phyloP scores from a whole-genome alignment of 2,113 vertebrate species.

The Petromus typicus region DNA sequence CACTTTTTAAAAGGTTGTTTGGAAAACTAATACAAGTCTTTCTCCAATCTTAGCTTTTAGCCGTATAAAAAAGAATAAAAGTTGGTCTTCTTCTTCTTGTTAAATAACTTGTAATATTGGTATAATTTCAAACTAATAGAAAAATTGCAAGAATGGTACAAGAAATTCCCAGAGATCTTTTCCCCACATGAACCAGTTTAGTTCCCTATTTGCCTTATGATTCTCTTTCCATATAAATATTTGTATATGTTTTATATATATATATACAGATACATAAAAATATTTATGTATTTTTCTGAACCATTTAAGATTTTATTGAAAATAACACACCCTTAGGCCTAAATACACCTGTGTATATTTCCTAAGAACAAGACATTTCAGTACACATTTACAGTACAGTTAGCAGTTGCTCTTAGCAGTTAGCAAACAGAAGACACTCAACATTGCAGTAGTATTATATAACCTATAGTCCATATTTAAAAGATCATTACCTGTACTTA shows the following conservation, averaged over 20 bases:
- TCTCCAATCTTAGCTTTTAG: constrained; percentile 9
- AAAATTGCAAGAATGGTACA: neutral
- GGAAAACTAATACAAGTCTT: constrained; percentile 16
- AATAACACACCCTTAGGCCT: neutral
- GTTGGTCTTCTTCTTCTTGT: neutral
- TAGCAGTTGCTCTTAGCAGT: neutral
- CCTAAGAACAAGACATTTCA: constrained; percentile 3
- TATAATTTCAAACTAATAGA: neutral
- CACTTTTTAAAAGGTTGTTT: neutral
- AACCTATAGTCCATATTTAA: neutral
- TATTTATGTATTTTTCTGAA: constrained; percentile 24
- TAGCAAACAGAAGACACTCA: neutral
- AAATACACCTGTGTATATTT: neutral
- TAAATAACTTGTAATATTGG: constrained; percentile 15
- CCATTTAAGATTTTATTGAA: neutral
- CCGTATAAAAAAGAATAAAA: neutral
- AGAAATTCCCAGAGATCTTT: neutral
- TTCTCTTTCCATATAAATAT: neutral
- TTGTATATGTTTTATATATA: neutral
- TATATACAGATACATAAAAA: neutral
- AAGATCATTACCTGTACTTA: neutral
- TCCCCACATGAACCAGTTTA: neutral
- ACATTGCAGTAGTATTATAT: neutral
- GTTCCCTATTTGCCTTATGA: neutral
- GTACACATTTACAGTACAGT: neutral